Conservation (phyloP, 2,113 vertebrate genomes). For the Toxotes jaculatrix region DNA sequence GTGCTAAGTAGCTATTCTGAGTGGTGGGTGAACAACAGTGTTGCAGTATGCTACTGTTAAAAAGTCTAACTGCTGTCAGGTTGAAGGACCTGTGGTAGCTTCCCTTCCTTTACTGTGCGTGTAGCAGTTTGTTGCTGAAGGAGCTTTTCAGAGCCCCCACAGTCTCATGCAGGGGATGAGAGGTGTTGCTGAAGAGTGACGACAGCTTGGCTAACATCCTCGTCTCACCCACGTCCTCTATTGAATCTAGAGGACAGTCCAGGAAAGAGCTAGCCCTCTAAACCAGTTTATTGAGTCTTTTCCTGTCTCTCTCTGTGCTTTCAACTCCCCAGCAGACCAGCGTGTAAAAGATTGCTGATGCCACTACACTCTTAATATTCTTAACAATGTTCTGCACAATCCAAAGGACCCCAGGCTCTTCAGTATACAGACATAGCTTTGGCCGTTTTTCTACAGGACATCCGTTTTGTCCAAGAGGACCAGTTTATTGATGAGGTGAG, state of each 20-base stretch:
- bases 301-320: not conserved
- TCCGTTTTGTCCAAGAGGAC: not conserved
- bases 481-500: too few species aligned
- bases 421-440: not conserved
- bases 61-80: too few species aligned
- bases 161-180: not conserved
- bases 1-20: too few species aligned
- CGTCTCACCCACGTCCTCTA: not conserved
- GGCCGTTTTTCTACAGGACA: not conserved
- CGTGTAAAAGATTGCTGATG: not conserved
- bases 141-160: not conserved
- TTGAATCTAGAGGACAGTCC: not conserved
- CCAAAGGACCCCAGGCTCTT: not conserved
- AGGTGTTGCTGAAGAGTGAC: not conserved
- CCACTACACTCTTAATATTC: not conserved
- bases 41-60: not conserved
- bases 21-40: not conserved
- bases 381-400: not conserved
- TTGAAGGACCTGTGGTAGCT: too few species aligned
- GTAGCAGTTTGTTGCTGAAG: too few species aligned
- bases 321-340: not conserved
- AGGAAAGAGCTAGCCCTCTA: not conserved
- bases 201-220: not conserved
- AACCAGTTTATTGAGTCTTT: not conserved
- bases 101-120: too few species aligned